Evolutionary conservation across 1,140 invertebrate species (phyloP).

Genomic region (Armadillidium nasatum): DNA sequence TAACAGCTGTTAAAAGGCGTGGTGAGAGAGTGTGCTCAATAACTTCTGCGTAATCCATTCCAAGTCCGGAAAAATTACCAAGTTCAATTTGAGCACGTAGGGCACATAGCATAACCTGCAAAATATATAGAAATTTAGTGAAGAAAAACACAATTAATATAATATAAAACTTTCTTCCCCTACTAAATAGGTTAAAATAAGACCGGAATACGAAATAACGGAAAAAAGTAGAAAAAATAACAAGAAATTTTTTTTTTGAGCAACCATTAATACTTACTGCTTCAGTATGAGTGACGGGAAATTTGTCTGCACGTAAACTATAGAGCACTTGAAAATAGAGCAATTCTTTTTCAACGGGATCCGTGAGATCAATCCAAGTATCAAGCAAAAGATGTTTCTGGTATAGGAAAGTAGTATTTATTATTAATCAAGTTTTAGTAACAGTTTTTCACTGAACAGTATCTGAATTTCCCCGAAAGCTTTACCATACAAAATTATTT

Average conservation of each 20-base stretch:
- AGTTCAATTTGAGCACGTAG: conserved; percentile 88
- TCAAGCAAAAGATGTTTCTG: conserved; percentile 91
- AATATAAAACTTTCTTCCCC: no score
- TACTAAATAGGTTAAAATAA: no score
- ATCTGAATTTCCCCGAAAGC: no score
- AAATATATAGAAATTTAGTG: conserved; percentile 43
- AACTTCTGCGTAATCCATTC: conserved; percentile 55
- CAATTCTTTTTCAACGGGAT: conserved; percentile 89
- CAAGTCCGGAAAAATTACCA: conserved; percentile 62
- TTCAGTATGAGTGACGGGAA: conserved; percentile 86
- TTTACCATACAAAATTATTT: no score
- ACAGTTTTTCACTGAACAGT: no score
- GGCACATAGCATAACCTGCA: conserved; percentile 85
- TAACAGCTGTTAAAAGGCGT: conserved; percentile 67
- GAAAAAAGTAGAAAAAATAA: no score
- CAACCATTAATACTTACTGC: conserved; percentile 62
- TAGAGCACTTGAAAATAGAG: conserved; percentile 93
- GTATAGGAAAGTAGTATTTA: conserved; percentile 60
- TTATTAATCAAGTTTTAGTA: conserved; percentile 12
- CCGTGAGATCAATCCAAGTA: conserved; percentile 73
- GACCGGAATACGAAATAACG: no score
- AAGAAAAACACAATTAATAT: no score
- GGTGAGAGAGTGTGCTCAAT: conserved; percentile 75
- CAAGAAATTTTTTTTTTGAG: no score
- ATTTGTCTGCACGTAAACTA: conserved; percentile 78